Percentiles rank a stretch among this genome's conserved stretches.
Evolutionary conservation across 2,888 invertebrate genomes (phyloP).

Genomic region (Megaustenia siamemsis): DNA sequence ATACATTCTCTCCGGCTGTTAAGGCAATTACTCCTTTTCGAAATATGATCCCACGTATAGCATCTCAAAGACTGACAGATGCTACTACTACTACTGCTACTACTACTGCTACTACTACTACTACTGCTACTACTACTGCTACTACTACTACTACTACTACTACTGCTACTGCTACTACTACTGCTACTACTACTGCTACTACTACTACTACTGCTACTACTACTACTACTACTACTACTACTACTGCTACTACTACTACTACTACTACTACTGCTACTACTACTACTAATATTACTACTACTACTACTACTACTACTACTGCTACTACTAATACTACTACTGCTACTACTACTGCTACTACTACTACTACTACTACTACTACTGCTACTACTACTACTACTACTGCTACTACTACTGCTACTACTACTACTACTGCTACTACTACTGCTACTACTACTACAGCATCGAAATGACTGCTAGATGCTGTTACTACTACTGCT

Average conservation of each 20-base stretch:
- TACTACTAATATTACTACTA: too few relatives aligned
- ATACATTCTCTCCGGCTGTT: too few relatives aligned
- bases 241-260: conserved; percentile 18
- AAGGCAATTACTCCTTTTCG: too few relatives aligned
- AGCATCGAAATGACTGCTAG: too few relatives aligned
- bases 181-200: conserved; percentile 5
- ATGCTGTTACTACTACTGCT: too few relatives aligned
- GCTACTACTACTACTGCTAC: background rate
- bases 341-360: background rate
- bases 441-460: background rate
- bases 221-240: conserved; percentile 7
- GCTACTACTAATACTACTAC: too few relatives aligned
- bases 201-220: conserved; percentile 12
- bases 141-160: background rate
- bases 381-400: conserved; percentile 18
- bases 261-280: background rate
- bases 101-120: background rate
- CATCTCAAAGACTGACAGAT: background rate
- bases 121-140: background rate
- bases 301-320: too few relatives aligned
- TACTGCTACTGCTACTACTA: background rate
- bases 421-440: background rate
- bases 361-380: conserved; percentile 11
- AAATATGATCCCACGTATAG: too few relatives aligned
- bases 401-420: conserved; percentile 12